phyloP scores from a whole-genome alignment of 2,888 invertebrate genomes.

The Ophonus ardosiacus region DNA sequence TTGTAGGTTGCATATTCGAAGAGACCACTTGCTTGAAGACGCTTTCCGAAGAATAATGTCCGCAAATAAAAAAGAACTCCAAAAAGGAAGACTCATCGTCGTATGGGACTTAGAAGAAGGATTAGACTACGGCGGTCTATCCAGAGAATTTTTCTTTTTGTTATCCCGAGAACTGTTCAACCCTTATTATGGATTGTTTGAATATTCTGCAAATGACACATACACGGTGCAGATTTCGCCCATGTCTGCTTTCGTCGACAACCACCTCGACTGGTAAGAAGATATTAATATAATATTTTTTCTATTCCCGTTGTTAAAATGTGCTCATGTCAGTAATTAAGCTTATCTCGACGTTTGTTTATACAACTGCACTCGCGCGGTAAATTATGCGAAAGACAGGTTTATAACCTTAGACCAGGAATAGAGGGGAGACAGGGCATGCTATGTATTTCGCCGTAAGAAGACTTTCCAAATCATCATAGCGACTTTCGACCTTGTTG shows the following conservation, averaged over 20 bases:
- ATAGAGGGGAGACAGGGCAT: no score
- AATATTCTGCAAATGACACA: constrained; percentile 98
- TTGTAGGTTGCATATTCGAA: constrained; percentile 91
- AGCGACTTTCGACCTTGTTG: no score
- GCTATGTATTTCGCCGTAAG: no score
- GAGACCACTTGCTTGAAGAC: constrained; percentile 96
- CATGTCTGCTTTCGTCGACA: constrained; percentile 97
- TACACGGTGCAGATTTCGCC: constrained; percentile 97
- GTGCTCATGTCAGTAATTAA: no score
- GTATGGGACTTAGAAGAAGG: constrained; percentile 97
- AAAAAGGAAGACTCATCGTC: constrained; percentile 96
- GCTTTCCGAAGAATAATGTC: constrained; percentile 98
- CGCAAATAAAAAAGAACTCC: constrained; percentile 95
- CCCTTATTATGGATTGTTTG: constrained; percentile 98
- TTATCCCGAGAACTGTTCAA: constrained; percentile 98
- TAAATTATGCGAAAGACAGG: no score
- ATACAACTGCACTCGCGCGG: no score
- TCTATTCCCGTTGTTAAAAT: no score
- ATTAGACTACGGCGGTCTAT: constrained; percentile 98
- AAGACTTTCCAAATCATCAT: no score
- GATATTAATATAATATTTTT: background rate
- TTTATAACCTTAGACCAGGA: no score
- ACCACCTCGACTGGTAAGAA: constrained; percentile 94
- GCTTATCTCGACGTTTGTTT: no score
- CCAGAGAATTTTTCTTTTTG: constrained; percentile 98